Evolutionary conservation across 2,113 vertebrate genomes (phyloP).

Genomic region (Vidua macroura): DNA sequence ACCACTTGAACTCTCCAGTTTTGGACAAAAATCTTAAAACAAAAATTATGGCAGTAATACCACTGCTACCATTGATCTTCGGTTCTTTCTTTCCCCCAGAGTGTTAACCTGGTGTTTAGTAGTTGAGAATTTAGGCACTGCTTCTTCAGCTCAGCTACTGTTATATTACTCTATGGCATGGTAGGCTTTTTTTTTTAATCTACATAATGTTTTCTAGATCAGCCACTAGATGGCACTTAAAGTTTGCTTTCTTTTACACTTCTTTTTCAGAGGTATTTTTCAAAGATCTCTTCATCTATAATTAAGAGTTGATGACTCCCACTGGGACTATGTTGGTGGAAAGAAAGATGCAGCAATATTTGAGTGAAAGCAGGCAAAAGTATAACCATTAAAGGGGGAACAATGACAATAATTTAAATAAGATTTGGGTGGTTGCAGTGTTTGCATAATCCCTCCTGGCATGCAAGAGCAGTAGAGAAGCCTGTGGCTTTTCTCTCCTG

Average conservation of each 20-base stretch:
- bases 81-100: not conserved
- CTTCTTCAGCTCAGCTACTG: not conserved
- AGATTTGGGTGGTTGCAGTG: conserved; percentile 64
- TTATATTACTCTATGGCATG: not conserved
- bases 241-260: conserved; percentile 34
- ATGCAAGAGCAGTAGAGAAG: conserved; percentile 46
- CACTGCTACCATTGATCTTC: not conserved
- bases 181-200: not conserved
- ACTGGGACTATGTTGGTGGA: conserved; percentile 58
- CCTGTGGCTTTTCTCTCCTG: conserved; percentile 73
- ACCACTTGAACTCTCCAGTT: not conserved
- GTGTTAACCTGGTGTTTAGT: not conserved
- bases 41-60: not conserved
- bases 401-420: conserved; percentile 70
- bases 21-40: not conserved
- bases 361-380: conserved; percentile 72
- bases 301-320: conserved; percentile 64
- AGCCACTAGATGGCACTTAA: conserved; percentile 79
- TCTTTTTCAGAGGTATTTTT: not conserved
- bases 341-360: conserved; percentile 58
- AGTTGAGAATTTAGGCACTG: not conserved
- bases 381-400: conserved; percentile 59
- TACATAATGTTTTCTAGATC: not conserved
- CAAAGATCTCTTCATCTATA: conserved; percentile 37
- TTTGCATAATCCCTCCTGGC: conserved; percentile 75